These are phyloP conservation scores for Darevskia nairensis DNA, from an alignment of 2,797 vertebrate species.

Conservation along the genomic window DNA sequence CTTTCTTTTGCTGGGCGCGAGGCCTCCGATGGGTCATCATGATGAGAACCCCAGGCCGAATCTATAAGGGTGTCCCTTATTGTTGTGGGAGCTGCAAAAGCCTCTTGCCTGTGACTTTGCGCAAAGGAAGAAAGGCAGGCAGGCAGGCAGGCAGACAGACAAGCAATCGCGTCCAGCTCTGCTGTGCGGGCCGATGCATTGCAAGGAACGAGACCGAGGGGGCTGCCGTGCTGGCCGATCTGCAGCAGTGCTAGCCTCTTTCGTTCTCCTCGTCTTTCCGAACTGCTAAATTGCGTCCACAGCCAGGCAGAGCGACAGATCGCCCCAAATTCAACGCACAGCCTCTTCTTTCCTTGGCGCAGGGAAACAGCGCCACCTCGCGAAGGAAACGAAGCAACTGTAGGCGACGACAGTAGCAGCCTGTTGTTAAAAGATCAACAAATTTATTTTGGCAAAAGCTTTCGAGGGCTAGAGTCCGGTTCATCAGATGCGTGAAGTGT, in stretches of 20 bases:
- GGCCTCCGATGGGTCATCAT: too few relatives aligned
- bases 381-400: not conserved
- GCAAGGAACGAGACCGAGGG: not conserved
- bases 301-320: not conserved
- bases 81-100: not conserved
- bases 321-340: not conserved
- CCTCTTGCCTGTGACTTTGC: not conserved
- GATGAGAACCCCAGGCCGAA: not conserved
- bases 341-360: not conserved
- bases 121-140: not conserved
- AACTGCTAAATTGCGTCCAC: not conserved
- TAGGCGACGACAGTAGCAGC: too few relatives aligned
- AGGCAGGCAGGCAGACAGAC: too few relatives aligned
- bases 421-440: not conserved
- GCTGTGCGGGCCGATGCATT: not conserved
- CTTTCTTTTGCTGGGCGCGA: not conserved
- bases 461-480: not conserved
- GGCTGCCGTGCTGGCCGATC: not conserved
- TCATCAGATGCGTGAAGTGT: not conserved
- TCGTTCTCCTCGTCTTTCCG: not conserved
- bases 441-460: not conserved
- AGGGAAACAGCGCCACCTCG: conserved; percentile 70
- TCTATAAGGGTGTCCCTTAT: not conserved
- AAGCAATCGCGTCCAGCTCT: not conserved
- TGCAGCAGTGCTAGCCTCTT: too few relatives aligned